phyloP scores from a whole-genome alignment of 2,797 vertebrate genomes.

The Sebastes matsubarae region DNA sequence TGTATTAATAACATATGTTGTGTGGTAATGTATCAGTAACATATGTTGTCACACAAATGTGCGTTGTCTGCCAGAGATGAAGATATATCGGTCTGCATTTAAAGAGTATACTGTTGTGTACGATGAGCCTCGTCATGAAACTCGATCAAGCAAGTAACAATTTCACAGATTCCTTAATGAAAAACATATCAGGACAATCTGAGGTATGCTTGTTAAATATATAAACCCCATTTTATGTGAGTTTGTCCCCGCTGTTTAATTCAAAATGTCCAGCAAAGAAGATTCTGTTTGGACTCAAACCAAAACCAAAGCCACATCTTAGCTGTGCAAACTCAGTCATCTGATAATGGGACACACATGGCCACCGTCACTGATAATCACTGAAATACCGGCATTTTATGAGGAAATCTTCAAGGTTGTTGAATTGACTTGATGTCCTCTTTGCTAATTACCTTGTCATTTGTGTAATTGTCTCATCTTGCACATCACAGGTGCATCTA shows the following conservation, averaged over 20 bases:
- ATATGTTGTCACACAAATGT: conserved; percentile 7
- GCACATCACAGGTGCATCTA: conserved; percentile 63
- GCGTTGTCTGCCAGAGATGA: not conserved
- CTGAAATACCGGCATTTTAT: conserved; percentile 34
- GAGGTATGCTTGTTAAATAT: not conserved
- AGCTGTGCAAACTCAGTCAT: conserved; percentile 33
- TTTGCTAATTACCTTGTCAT: conserved; percentile 64
- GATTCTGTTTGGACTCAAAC: conserved; percentile 16
- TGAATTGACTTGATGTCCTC: conserved; percentile 39
- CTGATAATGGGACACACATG: conserved; percentile 74
- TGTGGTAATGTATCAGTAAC: conserved; percentile 1
- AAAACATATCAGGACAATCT: not conserved
- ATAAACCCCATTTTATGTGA: not conserved
- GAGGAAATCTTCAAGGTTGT: conserved; percentile 61
- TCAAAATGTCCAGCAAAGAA: not conserved
- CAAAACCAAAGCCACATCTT: conserved; percentile 49
- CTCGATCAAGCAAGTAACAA: not conserved
- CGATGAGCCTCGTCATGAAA: not conserved
- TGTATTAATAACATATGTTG: conserved; percentile 32
- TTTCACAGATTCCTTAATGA: not conserved
- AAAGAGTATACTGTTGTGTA: not conserved
- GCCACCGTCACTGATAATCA: conserved; percentile 53
- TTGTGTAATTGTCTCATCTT: conserved; percentile 60
- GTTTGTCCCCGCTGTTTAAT: not conserved
- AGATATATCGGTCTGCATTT: not conserved